Evolutionary conservation across 92 coral and sea anemone genomes (phyloP), one percentile per base, ranked within the genome.

Genomic region (Heteractis magnifica): DNA sequence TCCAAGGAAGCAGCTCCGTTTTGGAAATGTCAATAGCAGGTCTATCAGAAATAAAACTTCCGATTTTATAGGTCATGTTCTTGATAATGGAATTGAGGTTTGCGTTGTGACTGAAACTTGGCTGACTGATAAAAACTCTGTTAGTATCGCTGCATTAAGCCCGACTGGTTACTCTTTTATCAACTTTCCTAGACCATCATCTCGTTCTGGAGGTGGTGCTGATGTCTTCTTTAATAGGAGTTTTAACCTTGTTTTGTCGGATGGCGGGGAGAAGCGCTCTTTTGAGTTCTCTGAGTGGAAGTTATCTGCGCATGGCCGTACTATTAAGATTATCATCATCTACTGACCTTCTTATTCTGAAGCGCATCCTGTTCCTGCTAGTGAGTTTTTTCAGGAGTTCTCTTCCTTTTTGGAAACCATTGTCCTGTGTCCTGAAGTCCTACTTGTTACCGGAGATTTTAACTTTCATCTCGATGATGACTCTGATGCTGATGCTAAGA

Each of bases 401-500:
- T 55, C 44, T 87, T 49, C 59, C 77, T 5, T 77, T 50, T 53
- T 49, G 83, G 44, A 87, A 88, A 55, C 13, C 77, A n/a, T 77
- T n/a, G 86, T 87, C 49, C 13, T 87, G 60, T 59, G 77, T 51
- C 18, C 81, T 9, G 90, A 81, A 52, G 65, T 77, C 26, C 60
- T 87, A 89, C 26, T 26, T 26, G 26, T 26, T 26, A 26, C 26
- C 26, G 26, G 26, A 26, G 26, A 26, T 26, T 26, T 26, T 26
- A 26, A 26, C 26, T 26, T 26, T 26, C 26, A 26, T 26, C 26
- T 26, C 26, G 26, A 26, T 55, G 86, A 76, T 77, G 68, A 71
- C 64, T 53, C 75, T 59, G 77, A 85, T 83, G 56, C 82, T 21
- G 79, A 85, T 48, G 26, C 84, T 75, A 65, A 60, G 83, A 89